Conservation (phyloP, 2,888 invertebrate genomes). For the Eupelmus urozonus region DNA sequence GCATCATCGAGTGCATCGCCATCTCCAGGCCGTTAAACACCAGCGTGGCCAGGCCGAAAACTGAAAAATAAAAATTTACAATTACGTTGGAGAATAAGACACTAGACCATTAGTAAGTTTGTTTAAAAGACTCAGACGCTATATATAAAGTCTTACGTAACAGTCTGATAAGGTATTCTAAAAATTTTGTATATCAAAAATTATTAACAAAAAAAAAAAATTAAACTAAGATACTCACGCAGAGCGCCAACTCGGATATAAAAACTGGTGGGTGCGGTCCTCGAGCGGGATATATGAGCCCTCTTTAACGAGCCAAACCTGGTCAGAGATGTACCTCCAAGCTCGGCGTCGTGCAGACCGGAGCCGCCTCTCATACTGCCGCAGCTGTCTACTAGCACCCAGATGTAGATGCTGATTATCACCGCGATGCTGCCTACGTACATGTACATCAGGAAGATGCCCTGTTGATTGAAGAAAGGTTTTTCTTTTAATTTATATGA, state of each 20-base stretch:
- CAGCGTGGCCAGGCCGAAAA: conserved; percentile 79
- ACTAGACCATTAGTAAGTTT: neutral
- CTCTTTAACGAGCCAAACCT: conserved; percentile 79
- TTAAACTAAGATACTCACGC: conserved; percentile 71
- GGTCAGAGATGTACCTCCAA: conserved; percentile 76
- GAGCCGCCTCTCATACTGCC: conserved; percentile 72
- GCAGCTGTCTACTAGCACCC: conserved; percentile 79
- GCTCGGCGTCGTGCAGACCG: conserved; percentile 76
- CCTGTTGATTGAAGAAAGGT: conserved; percentile 68
- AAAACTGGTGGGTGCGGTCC: conserved; percentile 79
- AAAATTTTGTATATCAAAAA: neutral
- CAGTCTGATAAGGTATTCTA: no score
- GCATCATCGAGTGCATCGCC: conserved; percentile 80
- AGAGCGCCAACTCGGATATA: conserved; percentile 79
- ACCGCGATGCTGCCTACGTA: conserved; percentile 80
- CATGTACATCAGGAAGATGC: conserved; percentile 79
- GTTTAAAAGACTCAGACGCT: neutral
- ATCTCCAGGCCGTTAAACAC: conserved; percentile 80
- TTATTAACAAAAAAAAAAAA: neutral
- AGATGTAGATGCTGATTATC: conserved; percentile 79
- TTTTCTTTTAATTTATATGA: no score
- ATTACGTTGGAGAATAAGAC: neutral
- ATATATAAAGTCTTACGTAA: neutral
- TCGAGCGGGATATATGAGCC: conserved; percentile 79
- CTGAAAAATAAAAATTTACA: no score